Evolutionary conservation across 1,140 invertebrate genomes (phyloP), one percentile per base, ranked within the genome.

Genomic region (Bilobella aurantiaca): DNA sequence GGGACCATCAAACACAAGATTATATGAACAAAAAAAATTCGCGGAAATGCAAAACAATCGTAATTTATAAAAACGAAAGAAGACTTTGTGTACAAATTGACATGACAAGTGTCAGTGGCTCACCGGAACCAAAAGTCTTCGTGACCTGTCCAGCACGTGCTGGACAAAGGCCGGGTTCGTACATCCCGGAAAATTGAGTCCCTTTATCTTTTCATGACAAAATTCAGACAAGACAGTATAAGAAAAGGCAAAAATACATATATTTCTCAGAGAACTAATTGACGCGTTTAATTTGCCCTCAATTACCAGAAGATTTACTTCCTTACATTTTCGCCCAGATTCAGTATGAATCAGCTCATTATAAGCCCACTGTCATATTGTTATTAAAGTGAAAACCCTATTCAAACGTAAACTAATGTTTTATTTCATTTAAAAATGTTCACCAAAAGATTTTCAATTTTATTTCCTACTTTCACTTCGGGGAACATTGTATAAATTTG

Each of bases 101-200:
- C 14, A 12, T 18, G 16, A 29, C 12, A 28, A 27, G 47, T 29
- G 58, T 56, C 8, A 56, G 8, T 31, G 8, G 32, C 75, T 90
- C 88, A 95, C 91, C 91, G 90, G 89, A 83, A 87, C 87, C 79
- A 96, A 85, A 78, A 94, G 87, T 81, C 92, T 89, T 78, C 89
- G 87, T 81, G 91, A 95, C 81, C 91, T 86, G 80, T 93, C 91
- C 81, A 91, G 83, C 78, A 96, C 89, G 82, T 91, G 89, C 76
- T 90, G 89, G 85, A 90, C 92, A 84, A 93, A 93, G 79, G 87
- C 85, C 76, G 91, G 87, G 84, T 94, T 91, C 80, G 91, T 87
- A 82, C 90, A 90, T 79, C 92, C 92, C 77, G 91, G 90, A 82
- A 93, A 93, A 85, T 88, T 88, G 77, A 93, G 84, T 79, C 90